Percentiles rank a stretch among this genome's conserved stretches.
phyloP scores from a whole-genome alignment of 2,113 vertebrate genomes.

The Pyxicephalus adspersus region DNA sequence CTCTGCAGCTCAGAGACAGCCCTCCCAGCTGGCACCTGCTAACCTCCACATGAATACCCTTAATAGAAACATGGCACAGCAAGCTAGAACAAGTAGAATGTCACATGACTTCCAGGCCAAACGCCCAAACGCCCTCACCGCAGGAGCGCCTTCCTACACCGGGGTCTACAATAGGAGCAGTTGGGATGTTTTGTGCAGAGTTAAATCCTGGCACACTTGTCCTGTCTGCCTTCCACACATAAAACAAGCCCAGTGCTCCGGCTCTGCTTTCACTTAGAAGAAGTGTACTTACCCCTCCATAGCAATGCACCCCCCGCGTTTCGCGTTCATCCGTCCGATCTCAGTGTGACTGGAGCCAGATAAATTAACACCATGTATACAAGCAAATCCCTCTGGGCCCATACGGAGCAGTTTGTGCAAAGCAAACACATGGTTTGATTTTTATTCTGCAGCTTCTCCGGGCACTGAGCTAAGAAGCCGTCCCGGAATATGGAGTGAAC shows the following conservation, averaged over 20 bases:
- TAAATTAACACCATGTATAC: conserved; percentile 41
- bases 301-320: background rate
- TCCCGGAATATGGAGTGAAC: background rate
- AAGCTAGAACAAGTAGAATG: too few relatives aligned
- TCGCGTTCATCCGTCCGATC: conserved; percentile 9
- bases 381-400: conserved; percentile 24
- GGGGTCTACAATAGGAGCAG: too few relatives aligned
- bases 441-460: conserved; percentile 17
- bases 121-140: too few relatives aligned
- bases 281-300: conserved; percentile 1
- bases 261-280: conserved; percentile 31
- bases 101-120: too few relatives aligned
- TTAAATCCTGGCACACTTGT: background rate
- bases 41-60: too few relatives aligned
- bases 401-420: conserved; percentile 8
- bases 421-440: conserved; percentile 49
- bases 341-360: conserved; percentile 48
- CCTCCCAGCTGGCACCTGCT: too few relatives aligned
- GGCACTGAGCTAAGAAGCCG: background rate
- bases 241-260: background rate
- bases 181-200: too few relatives aligned
- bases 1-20: too few relatives aligned
- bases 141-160: too few relatives aligned
- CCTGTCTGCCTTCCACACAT: background rate
- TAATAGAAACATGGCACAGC: too few relatives aligned